Conservation (phyloP, 92 coral and sea anemone genomes). For the Montipora capitata region DNA sequence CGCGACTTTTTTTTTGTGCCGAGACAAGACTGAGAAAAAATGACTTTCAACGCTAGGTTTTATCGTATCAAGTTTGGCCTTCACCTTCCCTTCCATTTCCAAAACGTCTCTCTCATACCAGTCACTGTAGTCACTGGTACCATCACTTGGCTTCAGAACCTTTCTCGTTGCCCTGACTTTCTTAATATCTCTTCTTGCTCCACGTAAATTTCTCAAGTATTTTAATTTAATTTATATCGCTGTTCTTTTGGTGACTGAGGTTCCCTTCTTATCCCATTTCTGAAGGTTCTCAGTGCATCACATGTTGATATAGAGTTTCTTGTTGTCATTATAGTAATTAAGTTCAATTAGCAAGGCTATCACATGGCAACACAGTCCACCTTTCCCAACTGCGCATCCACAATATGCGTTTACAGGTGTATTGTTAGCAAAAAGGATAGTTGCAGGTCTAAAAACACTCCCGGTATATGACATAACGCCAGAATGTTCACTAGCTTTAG, state of each 20-base stretch:
- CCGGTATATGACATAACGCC: slow-evolving; percentile 30
- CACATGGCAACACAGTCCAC: slow-evolving; percentile 78
- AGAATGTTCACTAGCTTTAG: slow-evolving; percentile 30
- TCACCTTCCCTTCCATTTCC: slow-evolving; percentile 61
- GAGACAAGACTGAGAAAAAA: slow-evolving; percentile 34
- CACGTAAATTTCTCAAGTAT: slow-evolving; percentile 66
- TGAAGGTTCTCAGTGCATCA: slow-evolving; percentile 78
- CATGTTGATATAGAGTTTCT: slow-evolving; percentile 59
- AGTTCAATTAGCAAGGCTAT: slow-evolving; percentile 58
- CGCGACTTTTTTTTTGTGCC: slow-evolving; percentile 37
- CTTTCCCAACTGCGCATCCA: slow-evolving; percentile 72
- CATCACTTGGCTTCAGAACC: slow-evolving; percentile 39
- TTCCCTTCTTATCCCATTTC: slow-evolving; percentile 61
- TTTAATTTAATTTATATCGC: slow-evolving; percentile 62
- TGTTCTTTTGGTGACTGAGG: slow-evolving; percentile 32
- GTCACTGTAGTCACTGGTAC: slow-evolving; percentile 66
- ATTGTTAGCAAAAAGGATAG: slow-evolving; percentile 41
- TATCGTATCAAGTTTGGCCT: slow-evolving; percentile 39
- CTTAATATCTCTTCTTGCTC: slow-evolving; percentile 68
- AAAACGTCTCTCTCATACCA: slow-evolving; percentile 64
- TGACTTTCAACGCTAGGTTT: slow-evolving; percentile 36
- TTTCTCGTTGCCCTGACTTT: slow-evolving; percentile 64
- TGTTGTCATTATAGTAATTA: slow-evolving; percentile 52
- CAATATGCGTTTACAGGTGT: slow-evolving; percentile 59
- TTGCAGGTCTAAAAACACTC: slow-evolving; percentile 58